Evolutionary conservation across 2,888 invertebrate genomes (phyloP), one percentile per base, ranked within the genome.

Genomic region (Folsomia manolachei): DNA sequence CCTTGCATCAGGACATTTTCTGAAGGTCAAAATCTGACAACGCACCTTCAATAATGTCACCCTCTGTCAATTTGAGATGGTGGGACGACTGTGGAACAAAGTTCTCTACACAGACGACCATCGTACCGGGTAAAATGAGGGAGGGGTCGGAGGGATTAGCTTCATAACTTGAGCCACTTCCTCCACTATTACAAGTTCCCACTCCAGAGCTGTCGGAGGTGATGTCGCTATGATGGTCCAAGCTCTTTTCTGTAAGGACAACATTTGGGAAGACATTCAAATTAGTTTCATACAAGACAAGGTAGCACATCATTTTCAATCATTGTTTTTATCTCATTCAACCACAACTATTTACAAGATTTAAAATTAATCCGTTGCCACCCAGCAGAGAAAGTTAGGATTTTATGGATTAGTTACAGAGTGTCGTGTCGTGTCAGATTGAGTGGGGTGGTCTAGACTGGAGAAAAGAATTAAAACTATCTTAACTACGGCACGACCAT

Each of bases 151-250:
- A 81, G 74, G 89, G 80, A 9, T 77, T 79, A 24, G 80, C 81
- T 52, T 81, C 82, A 73, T 80, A 81, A 67, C 82, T 82, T 23
- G 82, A 81, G 11, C 11, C 56, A 75, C 82, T 82, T 14, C 83
- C 82, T 51, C 82, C 94, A 67, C 93, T 93, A 84, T 91, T 93
- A 82, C 91, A 90, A 53, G 94, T 94, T 78, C 94, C 94, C 72
- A 95, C 94, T 73, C 94, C 94, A 79, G 93, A 93, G 82, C 94
- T 94, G 86, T 95, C 94, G 85, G 93, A 94, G 83, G 94, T 92
- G 83, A 93, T 92, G 87, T 94, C 94, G 85, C 93, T 93, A 80
- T 92, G 90, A 80, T 92, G 90, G 84, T 94, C 94, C 82, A 93
- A 88, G 84, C 93, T 93, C 87, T 94, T 94, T 88, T 94, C 94